These are phyloP conservation scores for Aethina tumida DNA, from an alignment of 1,140 invertebrate genomes.

Conservation along the genomic window DNA sequence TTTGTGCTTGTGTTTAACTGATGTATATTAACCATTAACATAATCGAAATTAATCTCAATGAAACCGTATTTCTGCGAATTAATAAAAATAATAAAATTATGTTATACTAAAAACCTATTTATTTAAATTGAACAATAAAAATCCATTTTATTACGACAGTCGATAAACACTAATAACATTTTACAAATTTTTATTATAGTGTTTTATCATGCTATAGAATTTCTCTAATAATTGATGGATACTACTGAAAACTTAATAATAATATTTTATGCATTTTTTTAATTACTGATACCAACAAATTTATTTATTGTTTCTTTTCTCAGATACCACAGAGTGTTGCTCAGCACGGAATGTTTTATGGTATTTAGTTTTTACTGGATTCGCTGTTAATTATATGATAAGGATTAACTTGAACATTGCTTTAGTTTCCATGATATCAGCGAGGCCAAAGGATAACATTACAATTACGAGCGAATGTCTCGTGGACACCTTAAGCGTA, in stretches of 20 bases:
- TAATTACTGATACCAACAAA: no score
- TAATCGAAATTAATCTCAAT: no score
- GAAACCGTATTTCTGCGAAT: no score
- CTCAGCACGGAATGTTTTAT: slow-evolving; percentile 39
- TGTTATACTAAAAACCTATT: no score
- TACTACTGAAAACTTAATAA: no score
- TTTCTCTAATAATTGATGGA: slow-evolving; percentile 13
- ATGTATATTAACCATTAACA: no score
- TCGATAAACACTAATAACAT: no score
- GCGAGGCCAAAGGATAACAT: slow-evolving; percentile 20
- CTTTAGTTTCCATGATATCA: slow-evolving; percentile 74
- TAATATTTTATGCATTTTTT: no score
- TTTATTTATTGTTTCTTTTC: slow-evolving; percentile 5
- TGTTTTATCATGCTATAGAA: slow-evolving; percentile 9
- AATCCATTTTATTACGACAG: no score
- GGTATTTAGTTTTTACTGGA: slow-evolving; percentile 59
- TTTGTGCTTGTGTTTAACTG: no score
- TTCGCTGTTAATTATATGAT: slow-evolving; percentile 73
- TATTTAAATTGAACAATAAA: no score
- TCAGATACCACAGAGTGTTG: slow-evolving; percentile 19
- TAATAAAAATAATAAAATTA: no score
- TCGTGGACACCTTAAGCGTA: slow-evolving; percentile 3
- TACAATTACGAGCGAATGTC: slow-evolving; percentile 26
- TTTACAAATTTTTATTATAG: slow-evolving; percentile 9
- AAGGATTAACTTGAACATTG: slow-evolving; percentile 74